Conservation (phyloP, 2,797 vertebrate species). For the Bovichtus diacanthus region DNA sequence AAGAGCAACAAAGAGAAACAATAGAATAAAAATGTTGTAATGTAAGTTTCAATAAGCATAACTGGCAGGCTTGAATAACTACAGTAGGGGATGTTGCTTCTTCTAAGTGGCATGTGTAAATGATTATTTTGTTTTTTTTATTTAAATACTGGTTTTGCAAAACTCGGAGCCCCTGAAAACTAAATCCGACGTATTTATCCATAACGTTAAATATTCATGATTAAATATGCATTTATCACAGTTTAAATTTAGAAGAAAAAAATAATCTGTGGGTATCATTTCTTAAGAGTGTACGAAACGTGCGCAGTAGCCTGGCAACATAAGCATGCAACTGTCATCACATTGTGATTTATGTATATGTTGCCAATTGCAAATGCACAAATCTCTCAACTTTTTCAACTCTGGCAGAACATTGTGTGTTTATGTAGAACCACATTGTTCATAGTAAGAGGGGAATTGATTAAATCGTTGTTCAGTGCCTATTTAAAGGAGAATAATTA, state of each 20-base stretch:
- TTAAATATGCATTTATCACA: neutral
- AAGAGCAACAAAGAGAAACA: too few relatives aligned
- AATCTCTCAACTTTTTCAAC: neutral
- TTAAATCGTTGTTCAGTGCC: neutral
- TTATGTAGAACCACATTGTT: neutral
- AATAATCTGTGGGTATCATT: neutral
- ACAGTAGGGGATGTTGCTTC: neutral
- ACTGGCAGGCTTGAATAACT: neutral
- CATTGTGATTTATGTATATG: conserved; percentile 2
- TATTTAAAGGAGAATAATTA: neutral
- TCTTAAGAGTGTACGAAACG: neutral
- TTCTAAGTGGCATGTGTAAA: neutral
- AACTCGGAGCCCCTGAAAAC: neutral
- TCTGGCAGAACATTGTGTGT: neutral
- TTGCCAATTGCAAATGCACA: neutral
- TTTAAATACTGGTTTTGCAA: neutral
- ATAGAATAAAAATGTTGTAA: too few relatives aligned
- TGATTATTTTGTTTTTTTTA: neutral
- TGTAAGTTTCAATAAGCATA: neutral
- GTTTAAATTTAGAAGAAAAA: too few relatives aligned
- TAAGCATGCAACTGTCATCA: neutral
- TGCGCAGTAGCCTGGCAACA: neutral
- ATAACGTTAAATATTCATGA: neutral
- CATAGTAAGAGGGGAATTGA: neutral
- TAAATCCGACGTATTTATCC: neutral